Base-by-base conservation (phyloP, 1,140 invertebrate genomes). In the Microplitis mediator region DNA sequence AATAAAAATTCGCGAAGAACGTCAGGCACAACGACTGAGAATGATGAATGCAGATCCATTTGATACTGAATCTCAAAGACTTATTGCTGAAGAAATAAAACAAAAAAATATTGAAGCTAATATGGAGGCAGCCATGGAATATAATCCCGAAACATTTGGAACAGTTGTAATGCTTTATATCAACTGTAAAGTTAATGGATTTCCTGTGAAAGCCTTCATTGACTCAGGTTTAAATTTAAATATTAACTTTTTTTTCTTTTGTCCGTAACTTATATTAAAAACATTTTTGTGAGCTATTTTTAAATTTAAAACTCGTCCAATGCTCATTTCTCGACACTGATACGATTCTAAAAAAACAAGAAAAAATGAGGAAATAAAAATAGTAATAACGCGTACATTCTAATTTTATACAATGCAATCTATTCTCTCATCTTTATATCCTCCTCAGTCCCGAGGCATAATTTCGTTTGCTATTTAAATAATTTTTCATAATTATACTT, bases 101-200 rank as follows among this genome's bases (percentile, higher is more conserved):
- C 94, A 97, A 80, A 96, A 98, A 82, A 98, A 98, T 85, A 97
- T 99, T 72, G 96, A 99, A 88, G 95, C 95, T 0, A 99, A 99
- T 83, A 99, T 99, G 97, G 96, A 98, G 81, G 96, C 96, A 1
- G 98, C 97, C 0, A 98, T 99, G 91, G 97, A 99, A 82, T 97
- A 96, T 83, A 97, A 97, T 88, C 98, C 98, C 0, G 97, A 99
- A 85, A 97, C 95, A 16, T 99, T 99, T 88, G 98, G 97, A 61
- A 97, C 96, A 14, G 97, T 99, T 56, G 92, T 95, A 11, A 99
- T 99, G 97, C 89, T 99, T 51, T 99, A 99, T 81, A 97, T 99
- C 68, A 95, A 97, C 83, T 97, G 96, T 81, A 93, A 92, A 87
- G 96, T 99, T 0, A 99, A 99, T 88, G 97, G 97, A 74, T 92